A percentile compares a stretch with the other conserved stretches of the same genome.
These are phyloP conservation scores for Prenolepis imparis DNA, from an alignment of 2,888 invertebrate species.

Conservation along the genomic window DNA sequence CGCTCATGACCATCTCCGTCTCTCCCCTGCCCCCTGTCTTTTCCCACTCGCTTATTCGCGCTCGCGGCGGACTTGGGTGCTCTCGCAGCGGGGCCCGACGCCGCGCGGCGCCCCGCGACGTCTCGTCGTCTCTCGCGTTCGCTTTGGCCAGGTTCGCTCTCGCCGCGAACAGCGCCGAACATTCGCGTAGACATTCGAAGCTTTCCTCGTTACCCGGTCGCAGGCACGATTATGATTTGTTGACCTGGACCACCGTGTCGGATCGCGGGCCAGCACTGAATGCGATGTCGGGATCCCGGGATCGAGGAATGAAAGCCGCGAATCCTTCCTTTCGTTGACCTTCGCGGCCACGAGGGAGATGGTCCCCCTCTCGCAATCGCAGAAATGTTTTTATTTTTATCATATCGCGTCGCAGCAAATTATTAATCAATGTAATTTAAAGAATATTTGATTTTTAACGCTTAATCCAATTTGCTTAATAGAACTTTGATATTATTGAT, in stretches of 20 bases:
- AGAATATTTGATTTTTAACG: neutral
- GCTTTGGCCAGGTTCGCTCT: constrained; percentile 38
- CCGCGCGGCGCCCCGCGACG: constrained; percentile 51
- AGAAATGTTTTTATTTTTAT: constrained; percentile 53
- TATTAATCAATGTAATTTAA: neutral
- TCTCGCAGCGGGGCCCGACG: constrained; percentile 48
- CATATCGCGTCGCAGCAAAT: neutral
- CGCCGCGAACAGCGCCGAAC: constrained; percentile 61
- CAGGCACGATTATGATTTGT: constrained; percentile 84
- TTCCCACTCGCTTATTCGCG: constrained; percentile 27
- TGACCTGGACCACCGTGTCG: constrained; percentile 83
- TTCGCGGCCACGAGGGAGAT: constrained; percentile 35
- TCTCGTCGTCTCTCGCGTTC: constrained; percentile 54
- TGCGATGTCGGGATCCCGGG: constrained; percentile 46
- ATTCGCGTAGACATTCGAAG: constrained; percentile 74
- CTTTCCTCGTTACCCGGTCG: constrained; percentile 82
- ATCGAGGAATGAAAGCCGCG: constrained; percentile 55
- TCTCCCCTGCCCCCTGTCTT: neutral
- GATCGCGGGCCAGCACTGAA: constrained; percentile 73
- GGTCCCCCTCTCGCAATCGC: constrained; percentile 52
- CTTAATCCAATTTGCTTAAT: constrained; percentile 1
- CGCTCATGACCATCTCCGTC: constrained; percentile 70
- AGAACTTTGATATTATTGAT: neutral
- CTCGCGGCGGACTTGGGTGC: constrained; percentile 46
- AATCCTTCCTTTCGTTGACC: constrained; percentile 16